phyloP scores from a whole-genome alignment of 2,888 invertebrate species.

The Heliconius charithonia region DNA sequence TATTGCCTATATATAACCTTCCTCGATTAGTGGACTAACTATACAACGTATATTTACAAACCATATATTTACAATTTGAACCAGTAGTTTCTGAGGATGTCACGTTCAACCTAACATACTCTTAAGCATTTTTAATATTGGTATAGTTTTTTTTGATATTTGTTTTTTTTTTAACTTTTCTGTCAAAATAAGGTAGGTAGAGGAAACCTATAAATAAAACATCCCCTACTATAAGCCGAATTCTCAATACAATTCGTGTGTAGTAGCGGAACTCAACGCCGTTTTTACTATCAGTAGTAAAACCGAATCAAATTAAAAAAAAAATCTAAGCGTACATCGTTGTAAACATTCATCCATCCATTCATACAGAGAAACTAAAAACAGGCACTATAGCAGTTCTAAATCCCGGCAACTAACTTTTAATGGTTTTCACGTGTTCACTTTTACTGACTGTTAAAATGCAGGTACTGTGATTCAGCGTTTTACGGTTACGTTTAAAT shows the following conservation, averaged over 20 bases:
- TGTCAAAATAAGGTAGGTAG: too few species aligned
- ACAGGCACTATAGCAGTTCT: background rate
- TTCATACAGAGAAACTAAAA: background rate
- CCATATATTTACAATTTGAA: background rate
- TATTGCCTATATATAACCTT: background rate
- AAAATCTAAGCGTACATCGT: too few species aligned
- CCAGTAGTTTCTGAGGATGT: background rate
- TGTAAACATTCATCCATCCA: too few species aligned
- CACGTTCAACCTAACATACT: background rate
- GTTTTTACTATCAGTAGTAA: background rate
- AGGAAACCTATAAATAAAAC: too few species aligned
- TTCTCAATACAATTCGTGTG: background rate
- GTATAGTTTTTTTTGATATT: background rate
- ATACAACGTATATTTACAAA: background rate
- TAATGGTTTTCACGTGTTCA: slow-evolving; percentile 25
- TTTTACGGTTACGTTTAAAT: slow-evolving; percentile 9
- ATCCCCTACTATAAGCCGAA: too few species aligned
- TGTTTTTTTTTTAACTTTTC: too few species aligned
- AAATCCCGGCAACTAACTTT: slow-evolving; percentile 6
- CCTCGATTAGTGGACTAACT: background rate
- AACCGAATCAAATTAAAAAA: too few species aligned
- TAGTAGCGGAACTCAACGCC: background rate
- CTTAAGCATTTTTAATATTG: background rate
- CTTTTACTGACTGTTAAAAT: slow-evolving; percentile 14
- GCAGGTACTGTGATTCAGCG: slow-evolving; percentile 5